phyloP scores from a whole-genome alignment of 1,140 invertebrate genomes.

The Pseudomyrmex pallidus region DNA sequence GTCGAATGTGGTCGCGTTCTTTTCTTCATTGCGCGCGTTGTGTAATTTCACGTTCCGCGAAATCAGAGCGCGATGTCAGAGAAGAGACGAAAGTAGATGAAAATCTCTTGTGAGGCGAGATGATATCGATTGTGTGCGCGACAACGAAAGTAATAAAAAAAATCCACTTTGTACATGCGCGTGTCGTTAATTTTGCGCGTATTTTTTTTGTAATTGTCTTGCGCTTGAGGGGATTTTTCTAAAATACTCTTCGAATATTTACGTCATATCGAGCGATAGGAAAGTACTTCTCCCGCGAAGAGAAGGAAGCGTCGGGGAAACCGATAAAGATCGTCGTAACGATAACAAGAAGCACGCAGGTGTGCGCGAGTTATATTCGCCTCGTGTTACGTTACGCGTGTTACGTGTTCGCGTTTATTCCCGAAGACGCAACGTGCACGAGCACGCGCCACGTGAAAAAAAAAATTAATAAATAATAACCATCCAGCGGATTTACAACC shows the following conservation, averaged over 20 bases:
- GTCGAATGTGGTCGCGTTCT: not conserved
- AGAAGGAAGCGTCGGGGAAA: not conserved
- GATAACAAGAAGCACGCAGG: conserved; percentile 16
- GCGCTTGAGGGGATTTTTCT: too few relatives aligned
- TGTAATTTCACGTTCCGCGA: too few relatives aligned
- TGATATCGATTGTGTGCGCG: too few relatives aligned
- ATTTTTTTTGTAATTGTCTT: too few relatives aligned
- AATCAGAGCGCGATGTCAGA: too few relatives aligned
- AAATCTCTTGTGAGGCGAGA: too few relatives aligned
- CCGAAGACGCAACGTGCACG: conserved; percentile 14
- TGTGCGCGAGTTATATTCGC: conserved; percentile 27
- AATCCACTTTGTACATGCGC: too few relatives aligned
- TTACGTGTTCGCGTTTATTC: conserved; percentile 48
- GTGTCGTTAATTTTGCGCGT: too few relatives aligned
- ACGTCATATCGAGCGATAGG: not conserved
- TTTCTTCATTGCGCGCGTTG: not conserved
- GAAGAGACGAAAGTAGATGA: too few relatives aligned
- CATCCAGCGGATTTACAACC: conserved; percentile 35
- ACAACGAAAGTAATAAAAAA: too few relatives aligned
- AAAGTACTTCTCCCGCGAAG: not conserved
- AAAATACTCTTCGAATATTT: not conserved
- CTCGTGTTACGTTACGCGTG: conserved; percentile 23
- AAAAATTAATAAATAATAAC: too few relatives aligned
- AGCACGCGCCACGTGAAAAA: conserved; percentile 36
- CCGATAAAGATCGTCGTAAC: conserved; percentile 42